Evolutionary conservation across 2,113 vertebrate genomes (phyloP), one percentile per base, ranked within the genome.

Genomic region (Nipponia nippon): DNA sequence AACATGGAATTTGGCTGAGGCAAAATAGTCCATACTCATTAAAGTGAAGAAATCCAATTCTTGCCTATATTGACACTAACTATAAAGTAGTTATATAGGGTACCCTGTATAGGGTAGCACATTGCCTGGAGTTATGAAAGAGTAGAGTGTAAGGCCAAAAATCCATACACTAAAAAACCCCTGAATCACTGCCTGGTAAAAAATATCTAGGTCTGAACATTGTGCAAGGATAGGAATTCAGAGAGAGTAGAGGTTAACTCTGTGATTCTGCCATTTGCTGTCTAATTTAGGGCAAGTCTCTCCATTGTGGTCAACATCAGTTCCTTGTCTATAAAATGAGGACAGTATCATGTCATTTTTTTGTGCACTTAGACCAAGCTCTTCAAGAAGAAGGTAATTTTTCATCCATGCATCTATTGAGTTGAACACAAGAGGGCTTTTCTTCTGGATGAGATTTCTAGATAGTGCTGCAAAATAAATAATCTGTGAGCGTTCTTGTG

Each of bases 351-450:
- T 16, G 23, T 5, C 1, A 4, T 13, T 17, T 42, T 61, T 92
- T 27, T 19, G 13, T 61, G 26, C 16, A 18, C 16, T 89, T 44
- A 30, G 11, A 55, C 36, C 34, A 44, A 70, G 29, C 49, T 69
- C 26, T n/a, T 58, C 25, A 32, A 27, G 79, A 30, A 95, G 25
- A 25, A 82, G 55, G 22, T 3, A 21, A 53, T 83, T 83, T 94
- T 72, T 85, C 40, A 47, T 50, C n/a, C 5, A 2, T 88, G 75
- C 75, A 82, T 55, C 25, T 50, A 49, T 29, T 42, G 47, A 65
- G 42, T 7, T 83, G 85, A 97, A 97, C 87, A 83, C 90, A 91
- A 96, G 85, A 83, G 90, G 92, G 93, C 92, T 93, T 93, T 92
- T 88, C 82, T 93, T 77, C 88, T 80, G 58, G 15, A n/a, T 93